Evolutionary conservation across 2,888 invertebrate species (phyloP), one percentile per base, ranked within the genome.

Genomic region (Dermolepida albohirtum): DNA sequence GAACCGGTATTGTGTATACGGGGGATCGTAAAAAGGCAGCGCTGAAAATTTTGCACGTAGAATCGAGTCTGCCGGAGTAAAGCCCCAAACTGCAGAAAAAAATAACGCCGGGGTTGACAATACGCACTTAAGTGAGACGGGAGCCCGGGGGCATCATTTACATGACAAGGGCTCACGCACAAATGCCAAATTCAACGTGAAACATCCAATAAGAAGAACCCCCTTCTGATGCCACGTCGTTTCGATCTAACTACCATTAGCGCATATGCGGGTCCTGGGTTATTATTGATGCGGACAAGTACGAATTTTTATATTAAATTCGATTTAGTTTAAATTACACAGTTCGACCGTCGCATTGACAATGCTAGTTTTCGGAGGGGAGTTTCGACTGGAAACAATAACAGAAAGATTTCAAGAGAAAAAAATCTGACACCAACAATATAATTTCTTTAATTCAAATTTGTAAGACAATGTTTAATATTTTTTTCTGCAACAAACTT

Each of bases 61-160:
- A 47, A 39, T 29, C 47, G 59, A 62, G 29, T 47, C 59, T 62
- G 47, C 39, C 34, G 47, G 59, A 47, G 59, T 47, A 47, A 17
- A 49, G 49, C 59, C 59, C 49, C 39, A 34, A 62, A 17, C 22
- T 62, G 59, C 43, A 68, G 57, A 66, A 57, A 66, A 66, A 66
- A 66, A 34, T 34, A 34, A 68, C 69, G 71, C 64, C 64, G 72
- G 72, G 72, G 72, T 71, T 72, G 72, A 74, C 74, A 74, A 74
- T 74, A 73, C 74, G 72, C 72, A 74, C 74, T 74, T 74, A 74
- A 74, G 74, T 74, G 74, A 73, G 71, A 71, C 69, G 73, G 74
- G 72, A 65, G 84, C 86, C 84, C 78, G 82, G 78, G 84, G 86
- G 85, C 85, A 85, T 86, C 85, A 86, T 86, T 86, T 86, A 85